Conservation (phyloP, 2,888 invertebrate genomes). For the Limnephilus marmoratus region DNA sequence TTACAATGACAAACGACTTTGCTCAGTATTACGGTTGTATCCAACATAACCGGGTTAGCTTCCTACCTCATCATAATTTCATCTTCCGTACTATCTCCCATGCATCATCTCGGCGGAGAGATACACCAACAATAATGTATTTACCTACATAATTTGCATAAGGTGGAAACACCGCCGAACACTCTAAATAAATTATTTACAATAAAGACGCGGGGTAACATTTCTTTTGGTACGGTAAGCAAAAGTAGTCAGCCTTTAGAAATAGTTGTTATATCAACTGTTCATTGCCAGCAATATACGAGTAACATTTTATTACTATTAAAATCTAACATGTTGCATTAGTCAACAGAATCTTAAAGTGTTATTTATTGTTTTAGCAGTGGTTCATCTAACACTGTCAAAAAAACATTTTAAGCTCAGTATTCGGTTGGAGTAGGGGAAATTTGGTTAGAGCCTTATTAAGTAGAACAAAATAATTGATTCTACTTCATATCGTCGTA, state of each 20-base stretch:
- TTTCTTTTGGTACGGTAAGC: not conserved
- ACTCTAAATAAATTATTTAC: not conserved
- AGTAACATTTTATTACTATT: not conserved
- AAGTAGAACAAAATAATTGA: no score
- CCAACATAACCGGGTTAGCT: not conserved
- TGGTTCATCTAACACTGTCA: no score
- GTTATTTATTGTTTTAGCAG: no score
- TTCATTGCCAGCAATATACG: not conserved
- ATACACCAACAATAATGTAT: not conserved
- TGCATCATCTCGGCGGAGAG: not conserved
- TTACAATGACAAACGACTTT: not conserved
- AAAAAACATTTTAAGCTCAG: no score
- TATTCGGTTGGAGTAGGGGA: not conserved
- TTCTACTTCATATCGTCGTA: no score
- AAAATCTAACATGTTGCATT: not conserved
- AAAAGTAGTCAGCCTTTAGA: not conserved
- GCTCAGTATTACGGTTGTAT: not conserved
- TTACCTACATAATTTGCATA: not conserved
- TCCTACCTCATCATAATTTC: not conserved
- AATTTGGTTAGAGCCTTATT: not conserved
- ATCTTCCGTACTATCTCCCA: not conserved
- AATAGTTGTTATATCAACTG: not conserved
- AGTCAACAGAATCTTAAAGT: no score
- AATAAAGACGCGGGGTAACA: not conserved
- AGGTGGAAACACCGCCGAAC: not conserved